phyloP scores from a whole-genome alignment of 2,113 vertebrate species.

The Mola mola region DNA sequence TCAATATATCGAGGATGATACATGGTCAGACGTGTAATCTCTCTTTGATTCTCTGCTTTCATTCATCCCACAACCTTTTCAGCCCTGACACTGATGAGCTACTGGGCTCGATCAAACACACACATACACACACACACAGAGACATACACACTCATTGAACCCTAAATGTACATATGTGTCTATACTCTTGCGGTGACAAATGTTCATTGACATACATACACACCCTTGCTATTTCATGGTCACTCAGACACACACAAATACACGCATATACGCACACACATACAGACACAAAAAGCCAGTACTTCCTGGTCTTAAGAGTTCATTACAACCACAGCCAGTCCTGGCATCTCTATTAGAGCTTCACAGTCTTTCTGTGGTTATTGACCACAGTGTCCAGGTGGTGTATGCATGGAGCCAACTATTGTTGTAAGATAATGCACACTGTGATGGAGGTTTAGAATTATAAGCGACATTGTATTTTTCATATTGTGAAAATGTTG shows the following conservation, averaged over 20 bases:
- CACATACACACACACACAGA: constrained; percentile 19
- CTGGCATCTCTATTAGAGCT: constrained; percentile 55
- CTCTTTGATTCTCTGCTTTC: constrained; percentile 97
- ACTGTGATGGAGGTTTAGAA: constrained; percentile 60
- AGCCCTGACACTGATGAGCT: constrained; percentile 98
- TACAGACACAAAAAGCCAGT: neutral
- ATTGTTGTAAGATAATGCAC: constrained; percentile 67
- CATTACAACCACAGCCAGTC: constrained; percentile 67
- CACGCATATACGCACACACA: constrained; percentile 3
- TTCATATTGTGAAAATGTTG: constrained; percentile 67
- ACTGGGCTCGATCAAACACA: constrained; percentile 85
- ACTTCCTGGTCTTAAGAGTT: constrained; percentile 62
- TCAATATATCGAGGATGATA: constrained; percentile 99
- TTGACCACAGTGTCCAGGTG: constrained; percentile 67
- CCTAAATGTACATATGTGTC: constrained; percentile 40
- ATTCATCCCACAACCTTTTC: constrained; percentile 98
- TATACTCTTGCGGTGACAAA: constrained; percentile 24
- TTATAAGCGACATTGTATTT: constrained; percentile 64
- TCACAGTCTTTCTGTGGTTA: constrained; percentile 52
- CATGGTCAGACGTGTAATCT: constrained; percentile 99
- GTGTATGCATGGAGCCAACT: constrained; percentile 29
- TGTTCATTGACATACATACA: constrained; percentile 10
- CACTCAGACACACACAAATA: neutral
- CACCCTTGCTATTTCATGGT: neutral
- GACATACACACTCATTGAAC: neutral